Evolutionary conservation across 2,888 invertebrate species (phyloP).

Genomic region (Pristionchus japonicus): DNA sequence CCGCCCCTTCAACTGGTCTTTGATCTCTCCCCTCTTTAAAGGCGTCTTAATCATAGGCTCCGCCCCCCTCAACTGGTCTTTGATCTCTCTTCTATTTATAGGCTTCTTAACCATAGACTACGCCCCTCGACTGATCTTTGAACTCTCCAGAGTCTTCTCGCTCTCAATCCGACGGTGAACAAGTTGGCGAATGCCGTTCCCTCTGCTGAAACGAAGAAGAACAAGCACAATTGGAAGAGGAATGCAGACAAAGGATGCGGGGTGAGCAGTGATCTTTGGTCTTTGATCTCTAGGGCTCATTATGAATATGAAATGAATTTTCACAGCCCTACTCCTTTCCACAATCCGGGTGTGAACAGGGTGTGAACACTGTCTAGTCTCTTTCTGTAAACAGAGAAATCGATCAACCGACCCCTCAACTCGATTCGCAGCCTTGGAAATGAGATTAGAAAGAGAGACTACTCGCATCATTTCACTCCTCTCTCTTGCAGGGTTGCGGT

Average conservation of each 20-base stretch:
- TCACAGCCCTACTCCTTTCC: too few species aligned
- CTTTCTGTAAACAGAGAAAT: background rate
- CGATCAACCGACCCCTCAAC: background rate
- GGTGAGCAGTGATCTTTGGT: constrained; percentile 78
- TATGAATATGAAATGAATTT: too few species aligned
- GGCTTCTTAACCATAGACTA: background rate
- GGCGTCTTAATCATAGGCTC: background rate
- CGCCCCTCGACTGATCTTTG: background rate
- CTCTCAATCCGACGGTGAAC: constrained; percentile 88
- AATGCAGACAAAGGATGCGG: constrained; percentile 88
- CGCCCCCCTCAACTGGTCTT: background rate
- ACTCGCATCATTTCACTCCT: background rate
- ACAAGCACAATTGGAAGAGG: constrained; percentile 94
- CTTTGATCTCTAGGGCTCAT: too few species aligned
- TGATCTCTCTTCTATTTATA: background rate
- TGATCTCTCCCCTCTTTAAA: background rate
- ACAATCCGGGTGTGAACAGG: too few species aligned
- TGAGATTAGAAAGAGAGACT: too few species aligned
- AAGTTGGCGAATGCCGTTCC: constrained; percentile 87
- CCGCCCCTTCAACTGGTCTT: background rate
- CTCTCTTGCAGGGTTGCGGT: constrained; percentile 78
- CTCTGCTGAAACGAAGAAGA: constrained; percentile 87
- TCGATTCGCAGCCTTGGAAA: background rate
- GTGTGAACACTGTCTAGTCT: too few species aligned
- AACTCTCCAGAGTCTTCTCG: constrained; percentile 85